Base-by-base conservation (phyloP, 2,113 vertebrate genomes). In the Cathartes aura region DNA sequence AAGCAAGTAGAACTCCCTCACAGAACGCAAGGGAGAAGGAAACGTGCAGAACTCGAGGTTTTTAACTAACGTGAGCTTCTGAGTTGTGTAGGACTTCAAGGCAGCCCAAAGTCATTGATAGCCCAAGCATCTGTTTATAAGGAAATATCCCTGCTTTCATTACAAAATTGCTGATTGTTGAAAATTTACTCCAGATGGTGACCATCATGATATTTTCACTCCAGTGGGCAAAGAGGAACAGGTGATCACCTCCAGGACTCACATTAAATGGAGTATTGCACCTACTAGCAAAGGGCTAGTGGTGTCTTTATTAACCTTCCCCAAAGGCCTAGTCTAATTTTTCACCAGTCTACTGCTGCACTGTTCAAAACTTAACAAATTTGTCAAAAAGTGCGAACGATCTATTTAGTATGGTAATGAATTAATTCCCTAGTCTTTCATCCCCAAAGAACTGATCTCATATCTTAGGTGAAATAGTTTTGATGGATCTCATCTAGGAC, bases 221-320 rank as follows among this genome's bases (percentile, higher is more conserved):
- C 63, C 87, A 84, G 64, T 73, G 78, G 81, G 81, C 70, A 93
- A 90, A 92, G 40, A 96, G 59, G 86, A 97, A 94, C 95, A 94
- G 92, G 95, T 91, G 90, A 96, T 90, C 75, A 86, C 93, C 82
- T 95, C 82, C 62, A 76, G 89, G 88, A 95, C 71, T 90, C 48
- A 56, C 76, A 96, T 80, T 88, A 96, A 95, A 90, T 64, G 47
- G 27, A 93, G 16, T 91, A 71, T 32, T 89, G 27, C 47, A 76
- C 73, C 81, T 91, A 67, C 32, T 40, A 92, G 89, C n/a, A 91
- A 85, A 93, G 48, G 40, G 71, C n/a, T 95, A 52, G 90, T 83
- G 59, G 83, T 81, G 52, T 95, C 94, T 97, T 81, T 87, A 94
- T 96, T 96, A 95, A 95, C 83, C 88, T 97, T 97, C 83, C 93